Base-by-base conservation (phyloP, 2,888 invertebrate species). In the Muscina levida region DNA sequence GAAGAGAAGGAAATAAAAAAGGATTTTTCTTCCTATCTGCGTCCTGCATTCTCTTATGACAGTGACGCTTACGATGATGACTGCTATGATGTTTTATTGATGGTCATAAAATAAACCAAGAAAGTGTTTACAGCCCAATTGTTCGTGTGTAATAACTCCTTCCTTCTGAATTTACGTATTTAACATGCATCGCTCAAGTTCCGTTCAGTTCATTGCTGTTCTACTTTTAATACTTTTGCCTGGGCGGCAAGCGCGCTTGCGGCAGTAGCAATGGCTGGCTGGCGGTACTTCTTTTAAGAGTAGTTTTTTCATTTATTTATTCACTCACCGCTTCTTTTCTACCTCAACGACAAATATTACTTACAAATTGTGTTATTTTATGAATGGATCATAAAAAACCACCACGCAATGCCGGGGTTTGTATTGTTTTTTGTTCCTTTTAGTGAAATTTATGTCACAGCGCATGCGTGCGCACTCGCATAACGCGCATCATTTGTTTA, bases 401-500 rank as follows among this genome's bases (percentile, higher is more conserved):
- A 56, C 68, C 68, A 42, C 56, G 37, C 53, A 68, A 37, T 26
- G 37, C 51, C 39, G 48, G 26, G 56, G 37, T 42, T 62, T 42
- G 72, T 48, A 13, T 65, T 42, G 1, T 57, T 10, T 44, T 59
- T 39, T 22, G 19, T 13, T 19, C 39, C 22, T 24, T 68, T 42
- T 37, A 17, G 62, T 42, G 15, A 70, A 79, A 79, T 79, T 72
- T 80, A 80, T 80, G 70, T 76, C 37, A 80, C 65, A 73, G 70
- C 51, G 72, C 70, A 66, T 80, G 76, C 24, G 70, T 62, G 62
- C 51, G 2, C 56, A 15, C 62, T 1, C 48, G 10, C 48, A 71
- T 66, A 31, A 53, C 46, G 71, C 62, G 37, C 57, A 66, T 66
- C 37, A 56, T 56, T 73, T 68, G 51, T 39, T 53, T 46, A 70